These are phyloP conservation scores for Epicauta chinensis DNA, from an alignment of 1,140 invertebrate species.

Conservation along the genomic window DNA sequence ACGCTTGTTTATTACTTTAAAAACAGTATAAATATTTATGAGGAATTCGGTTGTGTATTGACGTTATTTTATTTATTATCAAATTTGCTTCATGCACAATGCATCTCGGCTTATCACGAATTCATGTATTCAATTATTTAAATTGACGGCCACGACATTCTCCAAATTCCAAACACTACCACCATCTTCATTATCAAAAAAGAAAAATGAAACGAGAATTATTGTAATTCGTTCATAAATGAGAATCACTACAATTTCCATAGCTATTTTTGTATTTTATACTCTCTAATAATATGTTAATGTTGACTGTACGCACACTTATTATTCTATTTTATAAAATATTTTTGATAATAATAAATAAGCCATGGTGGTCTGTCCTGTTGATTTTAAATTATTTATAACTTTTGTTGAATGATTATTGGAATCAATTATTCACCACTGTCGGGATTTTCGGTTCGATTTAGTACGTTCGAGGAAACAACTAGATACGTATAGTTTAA, in stretches of 20 bases:
- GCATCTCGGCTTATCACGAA: conserved; percentile 41
- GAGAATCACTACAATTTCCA: conserved; percentile 28
- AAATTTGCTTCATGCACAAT: conserved; percentile 43
- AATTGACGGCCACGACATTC: conserved; percentile 32
- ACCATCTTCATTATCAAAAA: conserved; percentile 19
- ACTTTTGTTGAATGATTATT: conserved; percentile 2
- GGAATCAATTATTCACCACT: conserved; percentile 11
- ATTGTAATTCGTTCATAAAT: conserved; percentile 32
- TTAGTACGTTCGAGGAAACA: conserved; percentile 8
- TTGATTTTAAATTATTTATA: too few species aligned
- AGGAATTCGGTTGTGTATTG: conserved; percentile 32
- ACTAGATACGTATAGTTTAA: conserved; percentile 3
- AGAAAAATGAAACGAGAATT: conserved; percentile 32
- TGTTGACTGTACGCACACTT: conserved; percentile 20
- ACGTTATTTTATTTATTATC: conserved; percentile 43
- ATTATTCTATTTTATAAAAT: conserved; percentile 1
- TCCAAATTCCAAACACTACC: conserved; percentile 16
- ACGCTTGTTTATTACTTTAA: conserved; percentile 32
- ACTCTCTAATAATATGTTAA: conserved; percentile 27
- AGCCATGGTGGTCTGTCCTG: too few species aligned
- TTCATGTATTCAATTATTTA: conserved; percentile 45
- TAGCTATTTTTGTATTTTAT: conserved; percentile 24
- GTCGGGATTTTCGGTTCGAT: conserved; percentile 9
- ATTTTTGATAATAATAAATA: too few species aligned
- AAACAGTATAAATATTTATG: conserved; percentile 41